phyloP scores from a whole-genome alignment of 2,888 invertebrate genomes.

The Cephus pulcher region DNA sequence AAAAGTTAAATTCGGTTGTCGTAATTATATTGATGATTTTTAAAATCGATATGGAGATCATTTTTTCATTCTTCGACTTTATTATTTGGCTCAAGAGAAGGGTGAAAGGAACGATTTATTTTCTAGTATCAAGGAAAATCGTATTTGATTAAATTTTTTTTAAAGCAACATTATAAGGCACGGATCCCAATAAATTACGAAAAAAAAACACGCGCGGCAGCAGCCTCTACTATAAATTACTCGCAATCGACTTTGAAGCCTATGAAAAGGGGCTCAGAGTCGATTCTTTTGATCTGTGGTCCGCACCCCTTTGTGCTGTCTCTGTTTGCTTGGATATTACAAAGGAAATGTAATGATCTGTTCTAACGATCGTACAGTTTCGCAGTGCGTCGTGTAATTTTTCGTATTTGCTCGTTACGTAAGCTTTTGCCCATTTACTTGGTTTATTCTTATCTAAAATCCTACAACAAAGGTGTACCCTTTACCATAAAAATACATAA shows the following conservation, averaged over 20 bases:
- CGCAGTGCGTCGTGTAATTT: neutral
- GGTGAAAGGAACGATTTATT: no score
- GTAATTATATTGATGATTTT: no score
- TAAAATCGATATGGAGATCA: no score
- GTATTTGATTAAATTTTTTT: neutral
- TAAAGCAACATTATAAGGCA: neutral
- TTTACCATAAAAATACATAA: neutral
- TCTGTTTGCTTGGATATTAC: neutral
- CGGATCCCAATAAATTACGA: neutral
- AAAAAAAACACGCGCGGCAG: neutral
- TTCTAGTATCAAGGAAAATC: neutral
- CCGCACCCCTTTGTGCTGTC: constrained; percentile 8
- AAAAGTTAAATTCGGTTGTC: no score
- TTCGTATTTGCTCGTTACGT: neutral
- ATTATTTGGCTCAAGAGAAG: no score
- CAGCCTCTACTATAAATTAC: neutral
- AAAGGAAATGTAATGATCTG: constrained; percentile 23
- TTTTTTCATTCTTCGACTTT: no score
- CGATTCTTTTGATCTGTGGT: constrained; percentile 25
- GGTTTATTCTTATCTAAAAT: neutral
- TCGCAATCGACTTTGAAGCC: constrained; percentile 14
- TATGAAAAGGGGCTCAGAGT: neutral
- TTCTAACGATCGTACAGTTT: constrained; percentile 20
- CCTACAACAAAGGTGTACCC: neutral
- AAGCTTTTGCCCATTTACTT: neutral